These are phyloP conservation scores for Anthoscopus minutus DNA, from an alignment of 2,113 vertebrate genomes.

Conservation along the genomic window DNA sequence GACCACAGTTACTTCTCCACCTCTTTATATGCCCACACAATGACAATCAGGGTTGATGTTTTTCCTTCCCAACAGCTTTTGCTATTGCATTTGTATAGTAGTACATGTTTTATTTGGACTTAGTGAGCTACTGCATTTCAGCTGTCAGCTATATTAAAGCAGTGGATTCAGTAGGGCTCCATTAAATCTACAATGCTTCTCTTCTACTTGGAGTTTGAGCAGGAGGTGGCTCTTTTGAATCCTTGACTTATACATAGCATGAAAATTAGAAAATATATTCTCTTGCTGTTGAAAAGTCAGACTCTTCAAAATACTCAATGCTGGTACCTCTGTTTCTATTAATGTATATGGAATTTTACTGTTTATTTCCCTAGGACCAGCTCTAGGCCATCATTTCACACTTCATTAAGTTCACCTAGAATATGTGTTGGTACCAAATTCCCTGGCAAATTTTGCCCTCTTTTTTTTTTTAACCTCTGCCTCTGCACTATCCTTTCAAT, in stretches of 20 bases:
- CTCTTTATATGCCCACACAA: background rate
- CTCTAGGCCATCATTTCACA: slow-evolving; percentile 20
- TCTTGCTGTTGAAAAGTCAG: background rate
- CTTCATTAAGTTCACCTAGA: slow-evolving; percentile 16
- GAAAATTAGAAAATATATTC: background rate
- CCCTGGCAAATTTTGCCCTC: background rate
- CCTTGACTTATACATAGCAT: background rate
- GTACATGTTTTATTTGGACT: background rate
- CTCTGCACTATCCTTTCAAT: background rate
- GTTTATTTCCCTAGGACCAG: background rate
- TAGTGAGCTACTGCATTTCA: background rate
- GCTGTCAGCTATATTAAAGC: background rate
- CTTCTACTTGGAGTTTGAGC: background rate
- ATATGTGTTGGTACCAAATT: background rate
- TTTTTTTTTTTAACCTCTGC: background rate
- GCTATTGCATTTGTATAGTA: background rate
- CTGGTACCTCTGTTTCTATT: background rate
- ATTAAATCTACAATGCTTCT: background rate
- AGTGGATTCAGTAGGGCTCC: background rate
- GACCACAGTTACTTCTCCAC: background rate
- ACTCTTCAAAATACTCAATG: background rate
- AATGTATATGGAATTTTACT: background rate
- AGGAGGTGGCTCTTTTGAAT: background rate
- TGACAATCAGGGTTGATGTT: background rate
- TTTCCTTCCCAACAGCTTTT: background rate